Evolutionary conservation across 2,113 vertebrate genomes (phyloP).

Genomic region (Brachionichthys hirsutus): DNA sequence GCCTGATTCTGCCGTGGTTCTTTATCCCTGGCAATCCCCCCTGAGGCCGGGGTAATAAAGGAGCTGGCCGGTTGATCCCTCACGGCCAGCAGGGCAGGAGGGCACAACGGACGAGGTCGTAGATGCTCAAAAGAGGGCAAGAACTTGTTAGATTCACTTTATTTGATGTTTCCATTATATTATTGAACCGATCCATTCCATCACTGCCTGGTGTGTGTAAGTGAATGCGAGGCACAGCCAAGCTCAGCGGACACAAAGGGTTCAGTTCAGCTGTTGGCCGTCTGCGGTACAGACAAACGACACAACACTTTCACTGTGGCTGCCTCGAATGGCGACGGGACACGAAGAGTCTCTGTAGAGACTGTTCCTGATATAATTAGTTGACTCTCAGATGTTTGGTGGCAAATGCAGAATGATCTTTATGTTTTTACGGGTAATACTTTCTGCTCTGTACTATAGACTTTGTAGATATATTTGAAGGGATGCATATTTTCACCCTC

Average conservation of each 20-base stretch:
- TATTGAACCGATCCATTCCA: neutral
- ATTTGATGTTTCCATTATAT: neutral
- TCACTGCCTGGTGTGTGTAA: conserved; percentile 1
- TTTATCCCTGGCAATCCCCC: conserved; percentile 68
- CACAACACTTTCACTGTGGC: conserved; percentile 17
- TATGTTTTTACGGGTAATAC: too few relatives aligned
- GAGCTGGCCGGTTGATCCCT: conserved; percentile 53
- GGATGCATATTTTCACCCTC: too few relatives aligned
- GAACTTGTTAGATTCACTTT: neutral
- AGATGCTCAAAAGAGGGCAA: neutral
- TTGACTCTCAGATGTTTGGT: too few relatives aligned
- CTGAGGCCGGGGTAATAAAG: conserved; percentile 58
- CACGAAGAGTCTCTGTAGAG: neutral
- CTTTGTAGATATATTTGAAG: too few relatives aligned
- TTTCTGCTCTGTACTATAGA: too few relatives aligned
- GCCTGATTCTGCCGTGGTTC: conserved; percentile 34
- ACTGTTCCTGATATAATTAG: neutral
- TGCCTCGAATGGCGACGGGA: neutral
- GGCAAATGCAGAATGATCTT: neutral
- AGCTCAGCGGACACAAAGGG: conserved; percentile 23
- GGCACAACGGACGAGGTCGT: conserved; percentile 4
- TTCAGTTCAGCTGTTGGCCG: conserved; percentile 7
- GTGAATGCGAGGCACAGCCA: conserved; percentile 11
- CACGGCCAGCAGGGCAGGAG: conserved; percentile 14
- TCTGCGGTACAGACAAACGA: conserved; percentile 17